Conservation (phyloP, 2,797 vertebrate genomes). For the Pipistrellus kuhlii region DNA sequence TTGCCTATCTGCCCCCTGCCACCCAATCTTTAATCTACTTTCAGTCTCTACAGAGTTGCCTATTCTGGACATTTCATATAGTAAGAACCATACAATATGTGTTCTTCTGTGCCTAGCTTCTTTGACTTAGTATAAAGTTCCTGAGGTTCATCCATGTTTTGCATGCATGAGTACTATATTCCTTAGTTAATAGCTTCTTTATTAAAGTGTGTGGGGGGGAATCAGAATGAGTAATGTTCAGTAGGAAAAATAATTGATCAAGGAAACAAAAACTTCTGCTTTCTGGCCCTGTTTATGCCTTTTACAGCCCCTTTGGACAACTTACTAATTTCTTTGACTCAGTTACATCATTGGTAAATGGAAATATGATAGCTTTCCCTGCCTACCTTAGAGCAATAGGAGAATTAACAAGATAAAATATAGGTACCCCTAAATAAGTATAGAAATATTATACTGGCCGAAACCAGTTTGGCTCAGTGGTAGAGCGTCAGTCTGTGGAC, state of each 20-base stretch:
- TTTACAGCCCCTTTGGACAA: background rate
- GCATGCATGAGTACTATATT: background rate
- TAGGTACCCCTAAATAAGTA: background rate
- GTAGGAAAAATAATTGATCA: background rate
- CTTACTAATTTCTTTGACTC: slow-evolving; percentile 3
- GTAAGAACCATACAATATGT: background rate
- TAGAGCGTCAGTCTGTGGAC: no score
- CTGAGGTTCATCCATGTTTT: background rate
- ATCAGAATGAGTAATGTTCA: background rate
- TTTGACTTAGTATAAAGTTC: background rate
- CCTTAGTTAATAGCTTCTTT: slow-evolving; percentile 2
- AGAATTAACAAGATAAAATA: background rate
- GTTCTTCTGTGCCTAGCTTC: background rate
- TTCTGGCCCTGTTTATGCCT: background rate
- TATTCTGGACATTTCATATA: background rate
- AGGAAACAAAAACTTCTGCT: background rate
- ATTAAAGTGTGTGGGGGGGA: background rate
- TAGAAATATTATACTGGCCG: background rate
- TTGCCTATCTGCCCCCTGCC: background rate
- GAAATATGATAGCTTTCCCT: background rate
- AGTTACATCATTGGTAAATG: slow-evolving; percentile 15
- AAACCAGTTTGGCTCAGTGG: no score
- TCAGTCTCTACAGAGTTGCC: background rate
- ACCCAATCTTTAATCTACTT: background rate
- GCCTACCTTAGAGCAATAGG: background rate